These are phyloP conservation scores for Lathronympha strigana DNA, from an alignment of 2,888 invertebrate genomes.

Conservation along the genomic window DNA sequence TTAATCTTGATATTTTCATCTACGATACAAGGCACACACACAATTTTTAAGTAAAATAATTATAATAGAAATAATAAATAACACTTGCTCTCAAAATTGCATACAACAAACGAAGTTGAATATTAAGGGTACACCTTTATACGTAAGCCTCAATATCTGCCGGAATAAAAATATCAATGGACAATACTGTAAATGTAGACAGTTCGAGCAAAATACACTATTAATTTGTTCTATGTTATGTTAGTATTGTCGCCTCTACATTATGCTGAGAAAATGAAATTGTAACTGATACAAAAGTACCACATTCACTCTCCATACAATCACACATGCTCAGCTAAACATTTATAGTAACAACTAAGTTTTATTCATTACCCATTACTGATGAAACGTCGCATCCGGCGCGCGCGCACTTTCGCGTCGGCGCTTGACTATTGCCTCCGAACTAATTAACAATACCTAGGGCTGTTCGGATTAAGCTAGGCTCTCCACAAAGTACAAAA, in stretches of 20 bases:
- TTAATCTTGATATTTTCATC: slow-evolving; percentile 86
- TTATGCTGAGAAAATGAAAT: slow-evolving; percentile 59
- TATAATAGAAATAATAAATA: slow-evolving; percentile 78
- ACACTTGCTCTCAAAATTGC: slow-evolving; percentile 71
- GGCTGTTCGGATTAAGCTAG: neutral
- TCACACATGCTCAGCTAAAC: slow-evolving; percentile 81
- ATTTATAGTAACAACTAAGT: slow-evolving; percentile 83
- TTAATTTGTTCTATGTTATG: slow-evolving; percentile 47
- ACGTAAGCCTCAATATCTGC: slow-evolving; percentile 56
- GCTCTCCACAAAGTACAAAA: slow-evolving; percentile 15
- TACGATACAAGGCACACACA: slow-evolving; percentile 89
- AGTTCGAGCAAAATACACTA: slow-evolving; percentile 44
- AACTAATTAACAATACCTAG: neutral
- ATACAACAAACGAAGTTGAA: slow-evolving; percentile 64
- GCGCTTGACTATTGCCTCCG: slow-evolving; percentile 68
- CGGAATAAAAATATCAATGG: slow-evolving; percentile 63
- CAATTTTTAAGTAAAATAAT: slow-evolving; percentile 83
- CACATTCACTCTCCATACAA: slow-evolving; percentile 79
- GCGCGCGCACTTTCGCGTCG: slow-evolving; percentile 57
- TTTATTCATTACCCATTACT: slow-evolving; percentile 75
- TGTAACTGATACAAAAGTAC: slow-evolving; percentile 70
- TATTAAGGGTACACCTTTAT: slow-evolving; percentile 54
- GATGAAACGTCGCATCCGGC: slow-evolving; percentile 75
- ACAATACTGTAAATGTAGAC: slow-evolving; percentile 54
- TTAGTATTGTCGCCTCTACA: slow-evolving; percentile 59